Evolutionary conservation across 2,797 vertebrate species (phyloP).

Genomic region (Ctenopoma kingsleyae): DNA sequence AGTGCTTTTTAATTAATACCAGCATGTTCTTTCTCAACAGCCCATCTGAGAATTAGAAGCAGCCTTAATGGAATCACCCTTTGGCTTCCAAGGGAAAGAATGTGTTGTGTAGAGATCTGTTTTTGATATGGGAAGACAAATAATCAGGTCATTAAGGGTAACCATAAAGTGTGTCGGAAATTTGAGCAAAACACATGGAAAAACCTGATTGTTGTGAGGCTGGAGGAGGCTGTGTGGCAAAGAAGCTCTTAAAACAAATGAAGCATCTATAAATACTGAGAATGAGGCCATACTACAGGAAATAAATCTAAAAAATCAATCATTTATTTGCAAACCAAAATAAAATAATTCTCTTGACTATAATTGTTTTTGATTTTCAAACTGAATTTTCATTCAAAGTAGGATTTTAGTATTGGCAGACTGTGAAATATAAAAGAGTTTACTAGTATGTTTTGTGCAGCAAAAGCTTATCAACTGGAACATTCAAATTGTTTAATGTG

Average conservation of each 20-base stretch:
- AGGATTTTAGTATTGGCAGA: background rate
- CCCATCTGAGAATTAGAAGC: conserved; percentile 68
- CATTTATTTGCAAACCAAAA: conserved; percentile 2
- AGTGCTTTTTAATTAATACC: conserved; percentile 77
- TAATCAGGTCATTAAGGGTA: conserved; percentile 78
- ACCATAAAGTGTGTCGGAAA: conserved; percentile 81
- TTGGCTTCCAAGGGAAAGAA: conserved; percentile 76
- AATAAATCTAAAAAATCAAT: background rate
- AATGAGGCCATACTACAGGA: conserved; percentile 17
- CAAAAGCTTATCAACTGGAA: background rate
- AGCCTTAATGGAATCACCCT: conserved; percentile 71
- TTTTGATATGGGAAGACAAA: conserved; percentile 83
- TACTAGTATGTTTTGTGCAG: background rate
- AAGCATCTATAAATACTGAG: conserved; percentile 69
- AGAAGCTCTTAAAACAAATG: conserved; percentile 52
- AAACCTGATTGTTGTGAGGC: conserved; percentile 71
- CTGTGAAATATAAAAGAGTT: background rate
- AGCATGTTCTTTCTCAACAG: conserved; percentile 68
- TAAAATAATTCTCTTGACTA: background rate
- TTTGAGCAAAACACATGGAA: conserved; percentile 74
- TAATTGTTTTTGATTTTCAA: background rate
- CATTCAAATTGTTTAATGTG: background rate
- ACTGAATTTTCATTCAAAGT: background rate
- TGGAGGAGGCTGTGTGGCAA: conserved; percentile 52
- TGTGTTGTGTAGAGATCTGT: conserved; percentile 73